phyloP scores from a whole-genome alignment of 1,140 invertebrate species.

The Sycophaga agraensis region DNA sequence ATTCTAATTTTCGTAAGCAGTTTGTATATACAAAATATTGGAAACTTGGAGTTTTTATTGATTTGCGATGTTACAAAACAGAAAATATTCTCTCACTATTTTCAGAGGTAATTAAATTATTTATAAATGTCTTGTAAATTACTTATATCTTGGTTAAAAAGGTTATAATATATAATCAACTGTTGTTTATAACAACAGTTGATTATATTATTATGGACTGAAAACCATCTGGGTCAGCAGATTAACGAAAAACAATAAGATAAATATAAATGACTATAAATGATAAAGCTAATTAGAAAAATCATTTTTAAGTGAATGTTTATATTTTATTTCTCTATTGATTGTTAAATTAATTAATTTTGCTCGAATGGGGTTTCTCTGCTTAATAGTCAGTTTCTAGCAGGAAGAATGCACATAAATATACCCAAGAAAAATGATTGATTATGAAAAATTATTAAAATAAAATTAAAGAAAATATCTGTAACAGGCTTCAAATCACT shows the following conservation, averaged over 20 bases:
- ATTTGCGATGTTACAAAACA: neutral
- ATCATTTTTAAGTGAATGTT: too few species aligned
- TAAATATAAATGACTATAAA: too few species aligned
- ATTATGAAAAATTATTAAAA: neutral
- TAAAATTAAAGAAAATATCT: neutral
- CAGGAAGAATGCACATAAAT: too few species aligned
- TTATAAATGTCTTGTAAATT: neutral
- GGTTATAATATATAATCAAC: too few species aligned
- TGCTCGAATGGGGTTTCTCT: too few species aligned
- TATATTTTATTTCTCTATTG: neutral
- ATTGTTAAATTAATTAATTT: neutral
- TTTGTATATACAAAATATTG: neutral
- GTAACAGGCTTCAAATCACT: neutral
- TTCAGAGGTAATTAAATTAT: neutral
- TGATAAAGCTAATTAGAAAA: too few species aligned
- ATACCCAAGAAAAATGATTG: neutral
- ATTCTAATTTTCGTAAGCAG: neutral
- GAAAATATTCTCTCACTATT: neutral
- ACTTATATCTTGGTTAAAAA: too few species aligned
- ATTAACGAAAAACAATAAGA: too few species aligned
- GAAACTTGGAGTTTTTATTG: constrained; percentile 9
- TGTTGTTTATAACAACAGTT: too few species aligned
- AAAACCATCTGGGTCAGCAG: too few species aligned
- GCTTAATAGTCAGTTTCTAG: too few species aligned
- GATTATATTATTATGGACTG: too few species aligned